A percentile compares a stretch with the other conserved stretches of the same genome.
Evolutionary conservation across 2,888 invertebrate genomes (phyloP).

Genomic region (Ochropleura leucogaster): DNA sequence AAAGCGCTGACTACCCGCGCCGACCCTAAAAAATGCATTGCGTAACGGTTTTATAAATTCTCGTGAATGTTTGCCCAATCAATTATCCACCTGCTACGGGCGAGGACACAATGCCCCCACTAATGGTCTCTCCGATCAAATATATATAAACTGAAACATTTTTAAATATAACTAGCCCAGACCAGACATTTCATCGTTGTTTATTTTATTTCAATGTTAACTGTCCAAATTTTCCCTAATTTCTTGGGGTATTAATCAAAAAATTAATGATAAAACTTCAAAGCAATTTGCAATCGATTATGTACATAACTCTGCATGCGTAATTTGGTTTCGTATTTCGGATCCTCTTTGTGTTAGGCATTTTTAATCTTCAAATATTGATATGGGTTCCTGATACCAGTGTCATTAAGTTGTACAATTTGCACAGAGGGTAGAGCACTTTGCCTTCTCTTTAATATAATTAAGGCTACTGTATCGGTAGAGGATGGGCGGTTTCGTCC

Average conservation of each 20-base stretch:
- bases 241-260: constrained; percentile 18
- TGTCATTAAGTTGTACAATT: constrained; percentile 20
- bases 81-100: constrained; percentile 87
- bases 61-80: constrained; percentile 85
- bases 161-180: constrained; percentile 37
- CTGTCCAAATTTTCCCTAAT: constrained; percentile 6
- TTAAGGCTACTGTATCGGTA: neutral
- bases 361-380: constrained; percentile 39
- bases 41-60: constrained; percentile 89
- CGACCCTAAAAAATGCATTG: constrained; percentile 91
- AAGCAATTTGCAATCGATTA: constrained; percentile 50
- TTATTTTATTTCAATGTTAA: neutral
- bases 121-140: constrained; percentile 56
- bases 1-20: constrained; percentile 88
- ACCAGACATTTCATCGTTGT: neutral
- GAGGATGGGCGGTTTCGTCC: neutral
- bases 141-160: constrained; percentile 40
- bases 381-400: constrained; percentile 4
- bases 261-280: constrained; percentile 27
- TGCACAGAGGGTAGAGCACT: neutral
- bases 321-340: constrained; percentile 20
- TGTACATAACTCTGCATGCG: constrained; percentile 32
- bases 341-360: constrained; percentile 15
- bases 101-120: constrained; percentile 77
- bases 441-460: neutral